Evolutionary conservation across 2,888 invertebrate species (phyloP), one percentile per base, ranked within the genome.

Genomic region (Dyspetes luteomarginatus): DNA sequence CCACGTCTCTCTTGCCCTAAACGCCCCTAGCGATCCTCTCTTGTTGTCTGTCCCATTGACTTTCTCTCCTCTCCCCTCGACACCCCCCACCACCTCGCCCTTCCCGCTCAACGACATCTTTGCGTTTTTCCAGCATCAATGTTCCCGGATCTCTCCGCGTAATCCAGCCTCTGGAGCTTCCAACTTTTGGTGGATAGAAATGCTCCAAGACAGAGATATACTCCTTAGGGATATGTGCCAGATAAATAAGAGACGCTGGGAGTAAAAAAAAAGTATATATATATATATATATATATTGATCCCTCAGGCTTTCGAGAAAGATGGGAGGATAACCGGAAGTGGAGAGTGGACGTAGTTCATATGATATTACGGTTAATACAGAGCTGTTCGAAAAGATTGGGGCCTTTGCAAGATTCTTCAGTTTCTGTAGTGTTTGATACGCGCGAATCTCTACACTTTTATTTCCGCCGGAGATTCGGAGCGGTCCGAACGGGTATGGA

Each of bases 1-100:
- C 71, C 78, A 67, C 62, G 64, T 72, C 67, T 73, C 68, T 62
- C n/a, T n/a, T 41, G 64, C 26, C 58, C 43, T 28, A 36, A 64
- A 62, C 62, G 62, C 55, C 58, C 64, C 55, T 52, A 26, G 36
- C 48, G 48, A 45, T 48, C 60, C 60, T 62, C 52, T 52, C 73
- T 62, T 64, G 73, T 64, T 50, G 52, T 41, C 52, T 26, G 28
- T 73, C 43, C 72, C 26, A 60, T 62, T 15, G 19, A 24, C 50
- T 41, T 30, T 58, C 43, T 26, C 55, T 19, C 28, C 15, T 71
- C 45, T 26, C 30, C 69, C 45, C 22, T 48, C 19, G 28, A 48
- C 60, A 12, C 36, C 12, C 48, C 48, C 17, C 48, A 4, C 48
- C 48, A 15, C 2, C 17, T 17, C 28, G 64, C 52, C 55, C 30